phyloP scores from a whole-genome alignment of 2,888 invertebrate species.

The Chrysotoxum bicinctum region DNA sequence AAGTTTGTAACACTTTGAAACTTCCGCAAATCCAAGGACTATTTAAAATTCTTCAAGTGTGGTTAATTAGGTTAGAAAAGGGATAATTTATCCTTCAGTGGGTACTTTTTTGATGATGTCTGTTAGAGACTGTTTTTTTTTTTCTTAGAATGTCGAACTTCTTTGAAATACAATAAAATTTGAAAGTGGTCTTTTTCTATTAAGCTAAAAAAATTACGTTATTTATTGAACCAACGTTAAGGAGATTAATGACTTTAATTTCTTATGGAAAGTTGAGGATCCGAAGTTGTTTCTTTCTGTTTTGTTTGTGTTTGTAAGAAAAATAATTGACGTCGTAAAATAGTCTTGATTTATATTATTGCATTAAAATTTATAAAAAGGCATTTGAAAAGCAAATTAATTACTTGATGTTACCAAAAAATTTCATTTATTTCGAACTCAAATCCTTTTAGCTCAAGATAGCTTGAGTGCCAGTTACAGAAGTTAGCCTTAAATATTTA shows the following conservation, averaged over 20 bases:
- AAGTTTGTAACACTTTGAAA: slow-evolving; percentile 20
- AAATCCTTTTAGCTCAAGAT: too few relatives aligned
- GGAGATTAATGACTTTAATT: not conserved
- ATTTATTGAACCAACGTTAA: not conserved
- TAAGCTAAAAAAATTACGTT: not conserved
- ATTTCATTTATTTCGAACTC: too few relatives aligned
- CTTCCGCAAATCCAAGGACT: not conserved
- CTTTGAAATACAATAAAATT: not conserved
- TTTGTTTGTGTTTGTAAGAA: not conserved
- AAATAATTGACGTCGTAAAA: not conserved
- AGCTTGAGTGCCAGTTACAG: too few relatives aligned
- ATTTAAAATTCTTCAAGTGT: slow-evolving; percentile 17
- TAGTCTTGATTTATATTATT: not conserved
- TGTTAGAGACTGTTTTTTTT: not conserved
- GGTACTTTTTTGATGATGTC: not conserved
- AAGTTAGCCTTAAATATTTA: too few relatives aligned
- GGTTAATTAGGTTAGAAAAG: slow-evolving; percentile 25
- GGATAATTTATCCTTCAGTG: not conserved
- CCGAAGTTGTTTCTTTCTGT: not conserved
- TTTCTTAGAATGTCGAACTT: not conserved
- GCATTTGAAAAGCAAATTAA: too few relatives aligned
- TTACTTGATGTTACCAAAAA: too few relatives aligned
- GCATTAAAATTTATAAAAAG: too few relatives aligned
- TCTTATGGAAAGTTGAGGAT: not conserved
- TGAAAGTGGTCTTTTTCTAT: not conserved